Percentiles rank a stretch among this genome's conserved stretches.
These are phyloP conservation scores for Apocheima hispidaria DNA, from an alignment of 2,888 invertebrate species.

Conservation along the genomic window DNA sequence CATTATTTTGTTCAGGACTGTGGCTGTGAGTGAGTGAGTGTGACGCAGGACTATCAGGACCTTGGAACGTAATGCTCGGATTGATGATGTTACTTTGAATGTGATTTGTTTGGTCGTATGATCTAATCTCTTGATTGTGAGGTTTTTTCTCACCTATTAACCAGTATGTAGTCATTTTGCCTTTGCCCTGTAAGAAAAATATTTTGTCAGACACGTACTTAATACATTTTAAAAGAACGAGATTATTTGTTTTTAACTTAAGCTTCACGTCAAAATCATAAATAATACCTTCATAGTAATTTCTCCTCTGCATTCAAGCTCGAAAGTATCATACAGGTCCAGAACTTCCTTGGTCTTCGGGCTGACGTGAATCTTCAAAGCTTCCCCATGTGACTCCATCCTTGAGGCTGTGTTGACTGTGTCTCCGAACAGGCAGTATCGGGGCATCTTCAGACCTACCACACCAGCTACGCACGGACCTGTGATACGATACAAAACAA, in stretches of 20 bases:
- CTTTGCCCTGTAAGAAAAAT: constrained; percentile 89
- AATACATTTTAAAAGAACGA: neutral
- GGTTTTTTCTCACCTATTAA: constrained; percentile 89
- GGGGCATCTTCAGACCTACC: constrained; percentile 97
- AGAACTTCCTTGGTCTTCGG: constrained; percentile 94
- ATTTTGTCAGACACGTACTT: neutral
- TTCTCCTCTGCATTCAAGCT: constrained; percentile 93
- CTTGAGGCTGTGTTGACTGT: constrained; percentile 96
- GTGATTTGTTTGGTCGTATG: constrained; percentile 54
- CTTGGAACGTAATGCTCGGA: constrained; percentile 81
- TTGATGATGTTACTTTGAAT: constrained; percentile 57
- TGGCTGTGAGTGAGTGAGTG: constrained; percentile 75
- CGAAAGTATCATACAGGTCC: constrained; percentile 94
- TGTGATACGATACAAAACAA: constrained; percentile 47
- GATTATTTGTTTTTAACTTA: neutral
- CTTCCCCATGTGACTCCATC: constrained; percentile 96
- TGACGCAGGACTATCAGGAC: constrained; percentile 80
- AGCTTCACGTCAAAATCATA: neutral
- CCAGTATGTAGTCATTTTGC: constrained; percentile 96
- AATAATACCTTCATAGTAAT: constrained; percentile 95
- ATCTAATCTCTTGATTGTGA: constrained; percentile 49
- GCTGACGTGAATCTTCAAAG: constrained; percentile 96
- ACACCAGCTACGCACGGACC: constrained; percentile 95
- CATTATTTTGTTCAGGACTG: constrained; percentile 68
- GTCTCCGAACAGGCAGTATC: constrained; percentile 97